These are phyloP conservation scores for Pao palembangensis DNA, from an alignment of 2,113 vertebrate species.

Conservation along the genomic window DNA sequence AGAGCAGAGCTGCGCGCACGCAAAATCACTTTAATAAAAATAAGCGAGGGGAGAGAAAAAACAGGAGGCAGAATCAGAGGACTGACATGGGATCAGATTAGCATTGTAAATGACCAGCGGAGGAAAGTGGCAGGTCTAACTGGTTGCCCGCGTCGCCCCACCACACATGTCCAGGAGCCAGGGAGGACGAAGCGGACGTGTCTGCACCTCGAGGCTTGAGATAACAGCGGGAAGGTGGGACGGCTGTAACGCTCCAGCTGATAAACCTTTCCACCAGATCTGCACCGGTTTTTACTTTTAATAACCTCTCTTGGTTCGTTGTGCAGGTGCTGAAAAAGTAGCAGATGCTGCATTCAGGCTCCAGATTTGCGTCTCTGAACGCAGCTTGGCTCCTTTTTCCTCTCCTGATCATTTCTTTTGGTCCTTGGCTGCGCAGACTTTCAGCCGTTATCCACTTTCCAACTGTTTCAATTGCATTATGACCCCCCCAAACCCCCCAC, in stretches of 20 bases:
- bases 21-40: constrained; percentile 40
- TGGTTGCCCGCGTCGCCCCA: constrained; percentile 5
- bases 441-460: constrained; percentile 21
- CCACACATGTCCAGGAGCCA: constrained; percentile 10
- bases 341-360: neutral
- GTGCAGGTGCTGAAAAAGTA: neutral
- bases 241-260: constrained; percentile 7
- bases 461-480: constrained; percentile 39
- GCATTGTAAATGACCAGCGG: constrained; percentile 45
- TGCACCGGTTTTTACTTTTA: neutral
- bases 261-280: neutral
- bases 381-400: neutral
- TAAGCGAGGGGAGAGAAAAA: neutral
- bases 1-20: constrained; percentile 8
- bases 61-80: neutral
- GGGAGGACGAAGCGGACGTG: constrained; percentile 39
- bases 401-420: neutral
- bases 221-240: constrained; percentile 36
- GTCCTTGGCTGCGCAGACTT: constrained; percentile 5
- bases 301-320: neutral
- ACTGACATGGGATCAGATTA: constrained; percentile 21
- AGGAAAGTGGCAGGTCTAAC: constrained; percentile 26
- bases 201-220: constrained; percentile 27
- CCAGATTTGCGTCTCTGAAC: neutral
- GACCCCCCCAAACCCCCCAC: constrained; percentile 1